Percentiles rank a stretch among this genome's conserved stretches.
Evolutionary conservation across 2,888 invertebrate species (phyloP).

Genomic region (Tenthredo mesomela): DNA sequence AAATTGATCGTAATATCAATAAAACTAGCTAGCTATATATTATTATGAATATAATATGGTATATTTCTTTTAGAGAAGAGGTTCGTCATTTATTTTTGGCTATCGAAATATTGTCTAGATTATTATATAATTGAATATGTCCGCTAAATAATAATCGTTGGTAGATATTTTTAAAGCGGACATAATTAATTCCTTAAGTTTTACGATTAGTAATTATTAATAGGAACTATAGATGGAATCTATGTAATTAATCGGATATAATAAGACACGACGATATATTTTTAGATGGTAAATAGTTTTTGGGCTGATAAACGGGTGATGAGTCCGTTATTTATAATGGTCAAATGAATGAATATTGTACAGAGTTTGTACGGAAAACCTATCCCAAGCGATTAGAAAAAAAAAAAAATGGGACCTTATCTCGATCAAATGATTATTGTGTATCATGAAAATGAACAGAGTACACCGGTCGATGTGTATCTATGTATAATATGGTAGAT

Average conservation of each 20-base stretch:
- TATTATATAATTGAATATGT: constrained; percentile 8
- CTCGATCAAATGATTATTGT: constrained; percentile 23
- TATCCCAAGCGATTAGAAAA: constrained; percentile 22
- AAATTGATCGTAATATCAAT: constrained; percentile 75
- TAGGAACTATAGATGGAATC: constrained; percentile 33
- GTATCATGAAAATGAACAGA: constrained; percentile 25
- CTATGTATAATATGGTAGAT: constrained; percentile 29
- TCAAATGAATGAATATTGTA: constrained; percentile 21
- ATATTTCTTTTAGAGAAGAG: constrained; percentile 54
- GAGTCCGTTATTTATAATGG: constrained; percentile 59
- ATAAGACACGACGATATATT: constrained; percentile 63
- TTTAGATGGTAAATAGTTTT: constrained; percentile 68
- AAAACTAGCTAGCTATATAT: constrained; percentile 71
- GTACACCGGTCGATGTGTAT: constrained; percentile 31
- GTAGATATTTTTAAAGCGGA: constrained; percentile 45
- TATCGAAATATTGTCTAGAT: constrained; percentile 67
- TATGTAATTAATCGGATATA: constrained; percentile 22
- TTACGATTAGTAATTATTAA: constrained; percentile 57
- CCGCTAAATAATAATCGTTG: not conserved
- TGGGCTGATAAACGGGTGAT: constrained; percentile 62
- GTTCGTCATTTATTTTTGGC: constrained; percentile 72
- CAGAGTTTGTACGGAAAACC: constrained; percentile 44
- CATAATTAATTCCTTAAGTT: constrained; percentile 61
- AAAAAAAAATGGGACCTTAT: constrained; percentile 46
- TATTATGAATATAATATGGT: constrained; percentile 25